Evolutionary conservation across 2,888 invertebrate genomes (phyloP).

Genomic region (Cetonia aurata): DNA sequence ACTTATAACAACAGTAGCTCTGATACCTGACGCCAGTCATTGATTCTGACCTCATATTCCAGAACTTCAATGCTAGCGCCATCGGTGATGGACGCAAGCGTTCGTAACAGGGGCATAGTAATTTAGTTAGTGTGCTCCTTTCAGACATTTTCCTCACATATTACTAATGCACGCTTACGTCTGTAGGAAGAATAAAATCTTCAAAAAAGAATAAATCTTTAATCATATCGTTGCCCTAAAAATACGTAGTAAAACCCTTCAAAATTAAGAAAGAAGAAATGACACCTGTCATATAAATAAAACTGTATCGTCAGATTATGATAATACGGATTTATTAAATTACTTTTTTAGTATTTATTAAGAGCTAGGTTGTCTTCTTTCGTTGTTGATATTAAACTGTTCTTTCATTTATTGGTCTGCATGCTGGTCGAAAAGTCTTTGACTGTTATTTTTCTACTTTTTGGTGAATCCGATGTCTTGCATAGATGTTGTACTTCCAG

Average conservation of each 20-base stretch:
- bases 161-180: not conserved
- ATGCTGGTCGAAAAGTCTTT: no score
- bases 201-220: not conserved
- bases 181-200: constrained; percentile 6
- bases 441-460: no score
- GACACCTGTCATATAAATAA: constrained; percentile 2
- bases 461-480: no score
- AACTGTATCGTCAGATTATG: no score
- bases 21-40: constrained; percentile 31
- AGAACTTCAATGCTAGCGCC: constrained; percentile 16
- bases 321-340: no score
- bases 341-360: no score
- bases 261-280: not conserved
- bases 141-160: not conserved
- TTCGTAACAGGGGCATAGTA: constrained; percentile 23
- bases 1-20: constrained; percentile 40
- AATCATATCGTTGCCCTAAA: not conserved
- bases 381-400: no score
- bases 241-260: not conserved
- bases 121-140: not conserved
- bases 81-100: constrained; percentile 13
- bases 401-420: no score
- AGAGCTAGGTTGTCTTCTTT: no score
- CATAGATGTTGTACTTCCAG: no score
- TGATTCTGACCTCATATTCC: constrained; percentile 40